These are phyloP conservation scores for Cyprinodon brontotheroides DNA, from an alignment of 2,113 vertebrate genomes.

Conservation along the genomic window DNA sequence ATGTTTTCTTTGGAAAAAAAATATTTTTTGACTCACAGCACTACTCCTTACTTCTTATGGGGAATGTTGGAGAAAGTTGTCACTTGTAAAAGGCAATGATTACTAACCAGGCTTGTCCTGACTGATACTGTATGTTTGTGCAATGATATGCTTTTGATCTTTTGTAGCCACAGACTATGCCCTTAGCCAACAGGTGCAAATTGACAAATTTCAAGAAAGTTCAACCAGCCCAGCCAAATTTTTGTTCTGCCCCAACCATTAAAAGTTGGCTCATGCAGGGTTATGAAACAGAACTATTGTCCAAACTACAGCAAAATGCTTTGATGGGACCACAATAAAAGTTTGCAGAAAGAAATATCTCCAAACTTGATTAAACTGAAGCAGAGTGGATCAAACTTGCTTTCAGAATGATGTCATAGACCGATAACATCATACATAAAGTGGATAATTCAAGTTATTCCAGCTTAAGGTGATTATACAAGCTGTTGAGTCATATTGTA, in stretches of 20 bases:
- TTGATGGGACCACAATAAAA: too few species aligned
- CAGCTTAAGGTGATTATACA: background rate
- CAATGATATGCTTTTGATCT: background rate
- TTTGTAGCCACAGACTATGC: too few species aligned
- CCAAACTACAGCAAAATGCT: background rate
- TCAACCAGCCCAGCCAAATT: background rate
- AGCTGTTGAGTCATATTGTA: background rate
- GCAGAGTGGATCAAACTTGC: background rate
- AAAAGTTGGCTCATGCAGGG: background rate
- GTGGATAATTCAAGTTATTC: background rate
- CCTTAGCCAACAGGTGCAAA: background rate
- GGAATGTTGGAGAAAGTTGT: background rate
- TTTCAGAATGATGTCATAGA: background rate
- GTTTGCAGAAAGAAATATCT: too few species aligned
- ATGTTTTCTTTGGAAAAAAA: too few species aligned
- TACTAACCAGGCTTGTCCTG: background rate
- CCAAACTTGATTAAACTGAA: background rate
- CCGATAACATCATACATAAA: background rate
- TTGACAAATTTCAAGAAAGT: background rate
- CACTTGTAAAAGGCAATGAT: background rate
- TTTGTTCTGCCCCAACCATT: background rate
- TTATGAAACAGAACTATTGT: background rate
- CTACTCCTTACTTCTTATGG: background rate
- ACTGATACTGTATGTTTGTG: background rate
- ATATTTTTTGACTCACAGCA: too few species aligned